Base-by-base conservation (phyloP, 2,113 vertebrate genomes). In the Hippocampus abdominalis region DNA sequence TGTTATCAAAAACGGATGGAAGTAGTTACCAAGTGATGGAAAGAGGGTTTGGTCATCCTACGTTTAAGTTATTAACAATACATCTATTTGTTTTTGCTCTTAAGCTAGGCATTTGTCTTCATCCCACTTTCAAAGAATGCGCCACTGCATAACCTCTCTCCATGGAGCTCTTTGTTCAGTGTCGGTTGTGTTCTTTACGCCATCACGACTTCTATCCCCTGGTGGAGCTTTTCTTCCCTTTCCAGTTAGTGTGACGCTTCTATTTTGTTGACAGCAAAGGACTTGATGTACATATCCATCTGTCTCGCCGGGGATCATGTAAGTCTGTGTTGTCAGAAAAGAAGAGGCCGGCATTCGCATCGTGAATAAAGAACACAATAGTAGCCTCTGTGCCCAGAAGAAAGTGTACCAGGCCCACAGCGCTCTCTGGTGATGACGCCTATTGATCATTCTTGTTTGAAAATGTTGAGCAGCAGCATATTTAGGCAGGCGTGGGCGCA, bases 401-500 rank as follows among this genome's bases (percentile, higher is more conserved):
- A 75, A 63, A 76, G 66, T 39, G 54, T 64, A 12, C 27, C n/a
- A n/a, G 25, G 21, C 53, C 32, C 20, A 57, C 68, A 44, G 48
- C 27, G 18, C 15, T 68, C 8, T 66, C 65, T 63, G 63, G 44
- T 1, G 18, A 60, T 68, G 56, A 70, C 64, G 71, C 64, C 53
- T 68, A 75, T 76, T 80, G 68, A 81, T 80, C 36, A 71, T 66
- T 56, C 49, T 61, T 69, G 51, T 74, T 78, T 78, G 64, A 78
- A 81, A 80, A 21, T 20, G 66, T 48, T 68, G 40, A 71, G 62
- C 60, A 75, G 71, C 27, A 56, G 61, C 53, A 68, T 66, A 74
- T 75, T 69, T 69, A 64, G 76, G 62, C 66, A 69, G 74, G 69
- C 21, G 62, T 21, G 11, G 40, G 51, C 10, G 21, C 9, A 21